phyloP scores from a whole-genome alignment of 2,113 vertebrate species.

The Clupea harengus region DNA sequence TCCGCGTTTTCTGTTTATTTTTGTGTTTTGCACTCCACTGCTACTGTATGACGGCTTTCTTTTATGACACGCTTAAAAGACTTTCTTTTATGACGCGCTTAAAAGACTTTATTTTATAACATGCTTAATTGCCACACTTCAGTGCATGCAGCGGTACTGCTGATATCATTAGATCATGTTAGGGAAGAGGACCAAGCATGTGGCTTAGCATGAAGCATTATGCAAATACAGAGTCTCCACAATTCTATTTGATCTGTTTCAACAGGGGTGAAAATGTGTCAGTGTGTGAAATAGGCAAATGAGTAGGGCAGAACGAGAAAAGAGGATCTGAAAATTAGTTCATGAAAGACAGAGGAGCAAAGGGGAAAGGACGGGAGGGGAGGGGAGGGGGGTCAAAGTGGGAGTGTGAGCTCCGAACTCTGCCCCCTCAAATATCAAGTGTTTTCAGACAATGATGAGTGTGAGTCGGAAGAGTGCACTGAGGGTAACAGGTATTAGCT shows the following conservation, averaged over 20 bases:
- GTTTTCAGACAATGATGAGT: background rate
- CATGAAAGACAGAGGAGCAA: background rate
- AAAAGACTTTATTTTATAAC: slow-evolving; percentile 1
- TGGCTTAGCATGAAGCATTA: slow-evolving; percentile 1
- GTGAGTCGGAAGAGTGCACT: background rate
- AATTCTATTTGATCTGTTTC: background rate
- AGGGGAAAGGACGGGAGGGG: background rate
- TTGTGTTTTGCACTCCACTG: too few relatives aligned
- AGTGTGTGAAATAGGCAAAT: background rate
- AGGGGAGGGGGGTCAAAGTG: background rate
- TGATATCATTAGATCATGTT: background rate
- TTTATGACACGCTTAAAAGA: slow-evolving; percentile 7
- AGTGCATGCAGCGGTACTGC: background rate
- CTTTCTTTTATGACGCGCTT: too few relatives aligned
- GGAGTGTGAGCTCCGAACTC: background rate
- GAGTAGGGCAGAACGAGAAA: background rate
- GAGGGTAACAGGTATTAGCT: background rate
- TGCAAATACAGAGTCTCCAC: background rate
- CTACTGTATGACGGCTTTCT: background rate
- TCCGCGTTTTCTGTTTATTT: too few relatives aligned
- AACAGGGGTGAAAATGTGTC: background rate
- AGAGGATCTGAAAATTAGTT: background rate
- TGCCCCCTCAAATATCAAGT: background rate
- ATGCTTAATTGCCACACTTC: background rate
- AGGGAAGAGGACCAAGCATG: background rate